phyloP scores from a whole-genome alignment of 1,140 invertebrate species.

The Panagrolaimus sp. region DNA sequence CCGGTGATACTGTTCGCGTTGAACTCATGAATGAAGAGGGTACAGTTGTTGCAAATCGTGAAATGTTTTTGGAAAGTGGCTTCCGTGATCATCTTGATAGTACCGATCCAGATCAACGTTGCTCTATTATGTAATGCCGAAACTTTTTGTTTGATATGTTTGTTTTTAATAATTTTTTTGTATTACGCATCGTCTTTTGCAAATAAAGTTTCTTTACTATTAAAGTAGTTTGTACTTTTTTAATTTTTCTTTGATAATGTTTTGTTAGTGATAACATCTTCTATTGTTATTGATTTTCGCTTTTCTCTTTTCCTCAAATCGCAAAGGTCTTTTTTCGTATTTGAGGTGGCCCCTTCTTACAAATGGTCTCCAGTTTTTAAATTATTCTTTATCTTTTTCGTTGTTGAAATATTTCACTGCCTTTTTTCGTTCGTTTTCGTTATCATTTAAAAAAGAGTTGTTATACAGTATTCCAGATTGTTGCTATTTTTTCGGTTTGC shows the following conservation, averaged over 20 bases:
- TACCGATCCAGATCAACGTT: conserved; percentile 27
- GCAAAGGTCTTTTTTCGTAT: conserved; percentile 4
- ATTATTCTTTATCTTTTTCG: conserved; percentile 10
- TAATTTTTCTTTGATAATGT: not conserved
- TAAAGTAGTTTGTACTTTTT: not conserved
- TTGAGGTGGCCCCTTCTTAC: conserved; percentile 6
- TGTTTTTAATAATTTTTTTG: not conserved
- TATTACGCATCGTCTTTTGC: not conserved
- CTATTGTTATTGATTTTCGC: not conserved
- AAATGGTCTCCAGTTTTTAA: conserved; percentile 12
- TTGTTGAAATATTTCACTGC: not conserved
- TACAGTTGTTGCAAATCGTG: conserved; percentile 30
- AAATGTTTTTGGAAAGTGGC: conserved; percentile 23
- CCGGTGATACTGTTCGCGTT: conserved; percentile 33
- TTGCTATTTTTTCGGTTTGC: no score
- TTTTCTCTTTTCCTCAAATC: conserved; percentile 10
- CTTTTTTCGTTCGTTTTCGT: no score
- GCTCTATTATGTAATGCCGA: conserved; percentile 40
- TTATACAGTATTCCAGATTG: no score
- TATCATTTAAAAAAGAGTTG: no score
- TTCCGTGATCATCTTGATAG: conserved; percentile 6
- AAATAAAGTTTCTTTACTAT: not conserved
- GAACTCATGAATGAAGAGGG: conserved; percentile 34
- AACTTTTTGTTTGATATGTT: not conserved
- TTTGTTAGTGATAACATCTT: not conserved